Percentiles rank a stretch among this genome's conserved stretches.
Conservation (phyloP, 2,113 vertebrate species). For the Festucalex cinctus region DNA sequence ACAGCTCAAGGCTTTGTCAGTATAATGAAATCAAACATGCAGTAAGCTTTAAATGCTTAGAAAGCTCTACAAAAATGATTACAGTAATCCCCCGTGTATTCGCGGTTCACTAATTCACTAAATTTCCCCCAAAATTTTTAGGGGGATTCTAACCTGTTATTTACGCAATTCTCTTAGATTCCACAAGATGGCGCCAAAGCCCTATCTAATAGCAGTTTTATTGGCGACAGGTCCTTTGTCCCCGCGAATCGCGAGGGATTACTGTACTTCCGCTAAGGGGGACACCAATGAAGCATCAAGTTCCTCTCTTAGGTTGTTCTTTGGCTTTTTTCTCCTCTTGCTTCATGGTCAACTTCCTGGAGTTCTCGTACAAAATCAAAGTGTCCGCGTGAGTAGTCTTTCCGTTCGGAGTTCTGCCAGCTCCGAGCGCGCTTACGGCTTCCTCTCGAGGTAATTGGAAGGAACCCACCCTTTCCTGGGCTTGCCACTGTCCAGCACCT, state of each 20-base stretch:
- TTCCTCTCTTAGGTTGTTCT: slow-evolving; percentile 31
- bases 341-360: not conserved
- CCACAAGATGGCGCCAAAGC: not conserved
- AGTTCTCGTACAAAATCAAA: slow-evolving; percentile 51
- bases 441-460: slow-evolving; percentile 99
- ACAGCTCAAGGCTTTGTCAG: slow-evolving; percentile 61
- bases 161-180: not conserved
- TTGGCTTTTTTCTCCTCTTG: slow-evolving; percentile 34
- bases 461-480: slow-evolving; percentile 98
- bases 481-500: slow-evolving; percentile 88
- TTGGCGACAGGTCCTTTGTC: not conserved
- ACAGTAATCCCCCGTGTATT: not conserved
- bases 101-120: not conserved
- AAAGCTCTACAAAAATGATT: slow-evolving; percentile 30
- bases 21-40: slow-evolving; percentile 69
- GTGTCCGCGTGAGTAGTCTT: slow-evolving; percentile 46
- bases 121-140: too few species aligned
- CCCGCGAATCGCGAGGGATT: not conserved
- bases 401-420: slow-evolving; percentile 44
- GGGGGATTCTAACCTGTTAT: not conserved
- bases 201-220: too few species aligned
- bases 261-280: not conserved
- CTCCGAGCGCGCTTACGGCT: slow-evolving; percentile 77
- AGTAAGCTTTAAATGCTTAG: slow-evolving; percentile 60
- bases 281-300: slow-evolving; percentile 28